phyloP scores from a whole-genome alignment of 1,140 invertebrate species.

The Zaprionus davidi region DNA sequence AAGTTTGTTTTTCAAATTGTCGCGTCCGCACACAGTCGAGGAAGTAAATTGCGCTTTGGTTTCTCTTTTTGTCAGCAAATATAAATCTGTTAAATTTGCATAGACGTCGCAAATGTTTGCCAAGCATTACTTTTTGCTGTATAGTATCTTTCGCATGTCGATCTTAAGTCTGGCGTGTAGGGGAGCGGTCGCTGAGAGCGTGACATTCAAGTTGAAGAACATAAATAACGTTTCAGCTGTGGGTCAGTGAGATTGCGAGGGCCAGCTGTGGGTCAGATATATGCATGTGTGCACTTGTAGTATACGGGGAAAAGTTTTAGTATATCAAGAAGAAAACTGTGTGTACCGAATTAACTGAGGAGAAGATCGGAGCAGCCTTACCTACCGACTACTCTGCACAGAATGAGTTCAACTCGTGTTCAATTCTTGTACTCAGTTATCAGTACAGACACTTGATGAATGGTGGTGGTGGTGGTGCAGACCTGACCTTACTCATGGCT shows the following conservation, averaged over 20 bases:
- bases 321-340: background rate
- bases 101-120: constrained; percentile 60
- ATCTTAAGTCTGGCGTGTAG: constrained; percentile 46
- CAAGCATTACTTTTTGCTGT: constrained; percentile 23
- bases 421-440: background rate
- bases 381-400: background rate
- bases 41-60: constrained; percentile 37
- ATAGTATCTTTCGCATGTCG: constrained; percentile 38
- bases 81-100: constrained; percentile 62
- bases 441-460: constrained; percentile 4
- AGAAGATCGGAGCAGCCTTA: background rate
- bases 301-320: background rate
- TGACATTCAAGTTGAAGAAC: constrained; percentile 43
- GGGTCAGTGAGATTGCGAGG: constrained; percentile 32
- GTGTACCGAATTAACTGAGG: background rate
- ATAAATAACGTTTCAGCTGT: constrained; percentile 8
- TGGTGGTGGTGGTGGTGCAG: background rate
- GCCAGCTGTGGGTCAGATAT: constrained; percentile 24
- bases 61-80: constrained; percentile 37
- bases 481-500: constrained; percentile 32
- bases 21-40: constrained; percentile 31
- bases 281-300: background rate
- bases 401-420: constrained; percentile 8
- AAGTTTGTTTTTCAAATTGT: constrained; percentile 61
- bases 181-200: constrained; percentile 34